These are phyloP conservation scores for Oxygymnocypris stewartii DNA, from an alignment of 2,113 vertebrate genomes.

Conservation along the genomic window DNA sequence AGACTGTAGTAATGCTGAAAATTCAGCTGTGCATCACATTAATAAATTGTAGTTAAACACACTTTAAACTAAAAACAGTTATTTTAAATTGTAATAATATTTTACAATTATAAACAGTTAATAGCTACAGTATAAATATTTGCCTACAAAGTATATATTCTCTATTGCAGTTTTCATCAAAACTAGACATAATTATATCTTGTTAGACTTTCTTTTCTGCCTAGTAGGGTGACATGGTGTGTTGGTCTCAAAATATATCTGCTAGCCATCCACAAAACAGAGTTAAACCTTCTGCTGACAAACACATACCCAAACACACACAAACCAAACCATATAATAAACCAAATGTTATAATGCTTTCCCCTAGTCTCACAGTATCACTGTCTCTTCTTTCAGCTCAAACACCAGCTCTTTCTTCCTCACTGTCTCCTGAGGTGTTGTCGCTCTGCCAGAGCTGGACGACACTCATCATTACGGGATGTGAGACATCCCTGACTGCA, in stretches of 20 bases:
- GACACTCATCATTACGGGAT: conserved; percentile 62
- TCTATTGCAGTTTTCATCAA: background rate
- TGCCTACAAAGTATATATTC: background rate
- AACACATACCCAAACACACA: conserved; percentile 41
- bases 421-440: conserved; percentile 46
- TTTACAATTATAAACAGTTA: background rate
- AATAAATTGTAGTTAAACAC: background rate
- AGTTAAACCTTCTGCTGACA: conserved; percentile 38
- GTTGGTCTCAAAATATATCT: conserved; percentile 57
- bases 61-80: background rate
- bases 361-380: conserved; percentile 52
- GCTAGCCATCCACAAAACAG: conserved; percentile 57
- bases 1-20: too few relatives aligned
- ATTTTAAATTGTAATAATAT: background rate
- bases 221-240: background rate
- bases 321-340: background rate
- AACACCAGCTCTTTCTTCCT: conserved; percentile 19
- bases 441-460: conserved; percentile 48
- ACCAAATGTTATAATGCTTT: conserved; percentile 10
- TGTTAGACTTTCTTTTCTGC: conserved; percentile 27
- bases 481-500: conserved; percentile 34
- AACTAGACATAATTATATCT: background rate
- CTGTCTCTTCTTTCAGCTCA: conserved; percentile 42
- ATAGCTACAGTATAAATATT: background rate
- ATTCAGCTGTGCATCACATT: too few relatives aligned